These are phyloP conservation scores for Vulpes ferrilata DNA, from an alignment of 2,113 vertebrate genomes.

Conservation along the genomic window DNA sequence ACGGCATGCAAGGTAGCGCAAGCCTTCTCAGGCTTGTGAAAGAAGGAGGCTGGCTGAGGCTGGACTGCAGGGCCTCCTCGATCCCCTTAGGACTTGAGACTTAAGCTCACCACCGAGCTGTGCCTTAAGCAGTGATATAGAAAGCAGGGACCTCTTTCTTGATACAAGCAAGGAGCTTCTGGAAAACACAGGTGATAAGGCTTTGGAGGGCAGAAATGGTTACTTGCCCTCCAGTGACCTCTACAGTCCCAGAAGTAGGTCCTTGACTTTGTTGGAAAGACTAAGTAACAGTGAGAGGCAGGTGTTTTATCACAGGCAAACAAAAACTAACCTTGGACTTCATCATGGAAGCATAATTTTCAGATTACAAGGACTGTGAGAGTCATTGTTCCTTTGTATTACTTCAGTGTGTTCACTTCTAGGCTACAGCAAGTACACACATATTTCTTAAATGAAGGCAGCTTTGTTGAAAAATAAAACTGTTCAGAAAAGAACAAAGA, in stretches of 20 bases:
- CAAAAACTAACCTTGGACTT: background rate
- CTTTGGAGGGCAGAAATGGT: background rate
- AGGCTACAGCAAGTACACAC: background rate
- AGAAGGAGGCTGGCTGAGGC: background rate
- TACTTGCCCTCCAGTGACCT: background rate
- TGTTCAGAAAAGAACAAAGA: constrained; percentile 7
- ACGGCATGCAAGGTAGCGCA: rapidly evolving
- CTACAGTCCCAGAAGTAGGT: background rate
- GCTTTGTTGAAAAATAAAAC: background rate
- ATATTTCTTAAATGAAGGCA: background rate
- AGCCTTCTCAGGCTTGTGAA: rapidly evolving
- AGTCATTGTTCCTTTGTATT: background rate
- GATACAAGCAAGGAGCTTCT: background rate
- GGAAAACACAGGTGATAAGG: background rate
- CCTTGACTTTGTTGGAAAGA: background rate
- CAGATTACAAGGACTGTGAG: background rate
- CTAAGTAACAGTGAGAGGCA: background rate
- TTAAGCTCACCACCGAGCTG: background rate
- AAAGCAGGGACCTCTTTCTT: background rate
- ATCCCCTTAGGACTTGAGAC: background rate
- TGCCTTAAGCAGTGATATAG: background rate
- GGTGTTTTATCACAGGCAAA: background rate
- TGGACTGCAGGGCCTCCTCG: background rate
- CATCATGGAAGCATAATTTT: background rate
- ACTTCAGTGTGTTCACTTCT: background rate